Base-by-base conservation (phyloP, 2,113 vertebrate genomes). In the Oryctolagus cuniculus region DNA sequence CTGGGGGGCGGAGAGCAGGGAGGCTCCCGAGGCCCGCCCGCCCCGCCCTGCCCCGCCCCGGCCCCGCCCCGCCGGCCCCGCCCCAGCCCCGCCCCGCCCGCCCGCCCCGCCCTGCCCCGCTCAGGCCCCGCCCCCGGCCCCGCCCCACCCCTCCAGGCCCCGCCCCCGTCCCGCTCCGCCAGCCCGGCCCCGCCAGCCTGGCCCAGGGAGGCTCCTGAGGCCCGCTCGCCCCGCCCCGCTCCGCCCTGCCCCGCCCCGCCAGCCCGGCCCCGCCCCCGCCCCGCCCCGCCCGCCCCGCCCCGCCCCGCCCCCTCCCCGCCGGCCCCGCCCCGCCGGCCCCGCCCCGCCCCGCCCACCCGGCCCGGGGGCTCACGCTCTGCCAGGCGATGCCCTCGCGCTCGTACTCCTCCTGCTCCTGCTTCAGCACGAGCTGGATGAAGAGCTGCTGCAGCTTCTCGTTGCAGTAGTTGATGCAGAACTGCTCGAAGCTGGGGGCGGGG, bases 391-490 rank as follows among this genome's bases (percentile, higher is more conserved):
- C 99, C 91, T 99, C 99, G 0, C 99, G 98, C 93, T 99, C 96
- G 55, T 99, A 99, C 81, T 99, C 99, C 0, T 98, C 98, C 70
- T 99, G 99, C 49, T 99, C 99, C 97, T 99, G 99, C 17, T 98
- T 97, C 44, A 99, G 98, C 97, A 99, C 99, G 67, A 99, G 98
- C 97, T 99, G 99, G 53, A 99, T 99, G 97, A 99, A 99, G 31
- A 99, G 98, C 97, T 99, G 99, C 98, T 99, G 99, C 31, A 99
- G 98, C 96, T 99, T 99, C 98, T 99, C 98, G 0, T 99, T 99
- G 97, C 99, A 98, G 90, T 99, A 99, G 98, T 99, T 99, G 96
- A 99, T 99, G 98, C 99, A 99, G 98, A 99, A 99, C 98, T 99
- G 99, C 91, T 99, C 99, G 0, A 99, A 99, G 94, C 99, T 99